Base-by-base conservation (phyloP, 2,113 vertebrate species). In the Cephalopholis sonnerati region DNA sequence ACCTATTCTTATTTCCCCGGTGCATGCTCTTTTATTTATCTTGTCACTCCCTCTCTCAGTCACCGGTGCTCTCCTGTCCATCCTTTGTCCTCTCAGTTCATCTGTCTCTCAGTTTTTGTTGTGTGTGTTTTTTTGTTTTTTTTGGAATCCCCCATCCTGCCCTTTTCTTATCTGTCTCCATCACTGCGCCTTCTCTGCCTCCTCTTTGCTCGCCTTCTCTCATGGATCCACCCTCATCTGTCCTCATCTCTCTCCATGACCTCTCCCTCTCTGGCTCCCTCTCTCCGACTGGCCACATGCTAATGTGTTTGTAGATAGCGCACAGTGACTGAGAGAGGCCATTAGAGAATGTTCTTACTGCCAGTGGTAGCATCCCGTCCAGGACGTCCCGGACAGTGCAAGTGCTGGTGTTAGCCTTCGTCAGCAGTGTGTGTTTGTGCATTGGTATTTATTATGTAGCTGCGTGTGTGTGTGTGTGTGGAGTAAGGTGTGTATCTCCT, bases 281-380 rank as follows among this genome's bases (percentile, higher is more conserved):
- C 72, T 68, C 18, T 55, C 50, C 24, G 72, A 68, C 84, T 48
- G 51, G 61, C 64, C 73, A 82, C 74, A 89, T 82, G 82, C 84
- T 89, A 91, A 93, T 91, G 90, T 88, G 83, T 88, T 86, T 90
- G 77, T 71, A 76, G 79, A 86, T 64, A 82, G 85, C 66, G 20
- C 77, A 79, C 50, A 81, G 71, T 74, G 91, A 85, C 77, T 71
- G 74, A 87, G 84, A 80, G 78, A 81, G 79, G 81, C 84, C 69
- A 89, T 92, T 93, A 93, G 84, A 73, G 74, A 70, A 63, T 44
- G 77, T 50, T 53, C 74, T 67, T 85, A 53, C 85, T 89, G 85
- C 83, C 81, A 81, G 79, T 72, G n/a, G 79, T 58, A 11, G 65
- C 78, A 65, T 67, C 9, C 1, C 25, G 3, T 72, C 58, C 62